Evolutionary conservation across 2,113 vertebrate species (phyloP).

Genomic region (Boulengeromyrus knoepffleri): DNA sequence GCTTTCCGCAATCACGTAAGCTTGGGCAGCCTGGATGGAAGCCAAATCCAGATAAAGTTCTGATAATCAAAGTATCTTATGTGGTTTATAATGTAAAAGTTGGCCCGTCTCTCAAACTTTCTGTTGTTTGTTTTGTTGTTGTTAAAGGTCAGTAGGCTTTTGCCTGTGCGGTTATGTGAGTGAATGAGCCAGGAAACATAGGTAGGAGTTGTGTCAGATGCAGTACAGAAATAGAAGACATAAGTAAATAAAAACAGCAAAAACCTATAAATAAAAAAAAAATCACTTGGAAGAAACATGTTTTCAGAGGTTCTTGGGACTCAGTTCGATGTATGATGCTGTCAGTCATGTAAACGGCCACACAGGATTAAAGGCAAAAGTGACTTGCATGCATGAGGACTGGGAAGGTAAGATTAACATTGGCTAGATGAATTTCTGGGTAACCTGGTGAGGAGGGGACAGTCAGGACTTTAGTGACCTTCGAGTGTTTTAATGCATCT

Average conservation of each 20-base stretch:
- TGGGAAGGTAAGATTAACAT: background rate
- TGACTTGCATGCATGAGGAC: background rate
- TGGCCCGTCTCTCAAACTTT: background rate
- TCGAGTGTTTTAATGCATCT: background rate
- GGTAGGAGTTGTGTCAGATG: background rate
- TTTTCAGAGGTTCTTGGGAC: background rate
- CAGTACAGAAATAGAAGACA: background rate
- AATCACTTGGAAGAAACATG: background rate
- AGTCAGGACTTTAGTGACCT: background rate
- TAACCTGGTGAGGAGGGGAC: background rate
- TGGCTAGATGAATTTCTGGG: background rate
- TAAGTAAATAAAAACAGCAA: background rate
- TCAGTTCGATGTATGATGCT: background rate
- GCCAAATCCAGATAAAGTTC: background rate
- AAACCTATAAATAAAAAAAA: background rate
- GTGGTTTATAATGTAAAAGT: background rate
- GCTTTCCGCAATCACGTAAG: background rate
- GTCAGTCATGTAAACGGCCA: background rate
- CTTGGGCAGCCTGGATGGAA: background rate
- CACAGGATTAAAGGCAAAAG: background rate
- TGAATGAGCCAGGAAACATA: background rate
- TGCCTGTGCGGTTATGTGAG: background rate
- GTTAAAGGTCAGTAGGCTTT: background rate
- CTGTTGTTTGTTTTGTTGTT: background rate
- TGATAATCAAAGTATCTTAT: background rate